Evolutionary conservation across 37 sponge, comb jelly and placozoan species (phyloP), one percentile per base, ranked within the genome.

Genomic region (Corticium candelabrum): DNA sequence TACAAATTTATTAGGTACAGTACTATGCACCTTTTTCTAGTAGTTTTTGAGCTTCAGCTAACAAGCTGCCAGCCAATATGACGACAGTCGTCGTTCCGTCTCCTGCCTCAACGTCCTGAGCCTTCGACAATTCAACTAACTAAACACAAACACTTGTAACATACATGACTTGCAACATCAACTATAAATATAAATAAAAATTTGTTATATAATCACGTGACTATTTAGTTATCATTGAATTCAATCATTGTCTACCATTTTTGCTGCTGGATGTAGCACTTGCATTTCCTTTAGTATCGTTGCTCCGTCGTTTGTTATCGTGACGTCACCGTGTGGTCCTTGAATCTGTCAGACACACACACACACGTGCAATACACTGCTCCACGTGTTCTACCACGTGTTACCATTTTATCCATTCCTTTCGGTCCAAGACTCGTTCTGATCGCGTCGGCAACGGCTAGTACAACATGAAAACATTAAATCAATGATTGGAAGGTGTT

Each of bases 351-450:
- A 29, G 31, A 29, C 35, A 37, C 29, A 68, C 37, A 37, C 1
- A 40, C 67, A 84, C 29, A 79, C 39, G 37, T 3, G 56, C 4
- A 36, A 75, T n/a, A 2, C 15, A 77, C 27, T 37, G 43, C 68
- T 34, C 37, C 32, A 37, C 79, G 2, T 1, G 21, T 43, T 2
- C 1, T 40, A 15, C 11, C 34, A 29, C n/a, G 15, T 15, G 56
- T 36, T 5, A 90, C 91, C 99, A 99, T 99, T 75, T 99, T 99
- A 73, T 99, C 99, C 99, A 99, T 99, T 37, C 99, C 99, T 15
- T 89, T 77, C n/a, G 99, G 99, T 4, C 99, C 99, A n/a, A 99
- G 88, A 76, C 99, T 99, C 1, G 99, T 99, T 35, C 99, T 62
- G 40, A 99, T 83, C 40, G 99, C 99, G 88, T 99, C 96, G 30